phyloP scores from a whole-genome alignment of 2,797 vertebrate species.

The Rachycentron canadum region DNA sequence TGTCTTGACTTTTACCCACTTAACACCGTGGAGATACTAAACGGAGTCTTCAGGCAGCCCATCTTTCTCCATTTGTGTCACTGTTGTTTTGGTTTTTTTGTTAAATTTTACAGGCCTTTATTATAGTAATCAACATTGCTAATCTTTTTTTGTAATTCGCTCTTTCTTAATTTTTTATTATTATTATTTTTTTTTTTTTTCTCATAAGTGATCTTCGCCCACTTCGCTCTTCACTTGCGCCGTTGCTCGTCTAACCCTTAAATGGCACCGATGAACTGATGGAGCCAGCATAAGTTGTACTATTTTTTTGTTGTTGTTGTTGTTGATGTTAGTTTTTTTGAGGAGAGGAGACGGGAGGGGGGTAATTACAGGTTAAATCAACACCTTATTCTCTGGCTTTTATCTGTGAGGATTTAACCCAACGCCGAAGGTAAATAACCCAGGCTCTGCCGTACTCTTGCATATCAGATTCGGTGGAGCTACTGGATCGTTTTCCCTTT shows the following conservation, averaged over 20 bases:
- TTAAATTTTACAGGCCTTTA: neutral
- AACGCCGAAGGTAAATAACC: neutral
- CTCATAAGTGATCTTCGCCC: conserved; percentile 8
- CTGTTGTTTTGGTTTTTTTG: neutral
- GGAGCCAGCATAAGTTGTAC: conserved; percentile 12
- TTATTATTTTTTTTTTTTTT: neutral
- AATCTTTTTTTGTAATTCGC: rapidly evolving
- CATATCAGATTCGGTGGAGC: conserved; percentile 18
- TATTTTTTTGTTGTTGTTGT: neutral
- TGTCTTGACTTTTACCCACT: conserved; percentile 7
- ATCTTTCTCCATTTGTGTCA: neutral
- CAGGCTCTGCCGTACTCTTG: neutral
- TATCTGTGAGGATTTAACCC: neutral
- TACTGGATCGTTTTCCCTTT: conserved; percentile 2
- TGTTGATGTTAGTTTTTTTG: too few relatives aligned
- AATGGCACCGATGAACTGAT: conserved; percentile 1
- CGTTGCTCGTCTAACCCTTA: conserved; percentile 14
- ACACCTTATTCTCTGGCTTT: neutral
- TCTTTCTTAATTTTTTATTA: neutral
- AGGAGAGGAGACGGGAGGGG: too few relatives aligned
- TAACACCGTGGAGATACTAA: conserved; percentile 10
- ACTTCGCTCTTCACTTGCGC: conserved; percentile 37
- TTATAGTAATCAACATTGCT: neutral
- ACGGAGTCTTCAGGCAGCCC: neutral
- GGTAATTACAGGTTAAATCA: neutral